Conservation (phyloP, 2,888 invertebrate genomes). For the Sphaeridia pumilis region DNA sequence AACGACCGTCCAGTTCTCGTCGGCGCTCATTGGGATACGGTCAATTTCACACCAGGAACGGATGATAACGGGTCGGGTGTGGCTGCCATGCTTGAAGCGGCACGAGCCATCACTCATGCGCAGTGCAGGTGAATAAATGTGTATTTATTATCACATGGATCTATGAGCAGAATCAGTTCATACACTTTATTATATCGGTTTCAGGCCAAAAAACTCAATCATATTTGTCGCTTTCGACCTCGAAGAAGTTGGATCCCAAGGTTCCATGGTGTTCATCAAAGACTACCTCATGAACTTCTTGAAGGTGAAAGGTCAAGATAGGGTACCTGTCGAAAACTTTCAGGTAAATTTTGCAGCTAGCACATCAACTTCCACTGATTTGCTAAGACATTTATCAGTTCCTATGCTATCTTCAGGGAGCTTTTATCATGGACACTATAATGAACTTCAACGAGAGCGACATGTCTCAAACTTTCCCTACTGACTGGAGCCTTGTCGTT, state of each 20-base stretch:
- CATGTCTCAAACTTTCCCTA: constrained; percentile 37
- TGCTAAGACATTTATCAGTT: not conserved
- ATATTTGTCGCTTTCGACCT: constrained; percentile 40
- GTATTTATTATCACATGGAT: no score
- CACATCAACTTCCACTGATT: no score
- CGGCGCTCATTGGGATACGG: constrained; percentile 40
- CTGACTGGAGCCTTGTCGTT: constrained; percentile 35
- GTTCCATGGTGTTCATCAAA: constrained; percentile 38
- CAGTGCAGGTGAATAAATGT: constrained; percentile 28
- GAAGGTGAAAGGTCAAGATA: constrained; percentile 22
- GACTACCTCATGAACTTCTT: constrained; percentile 37
- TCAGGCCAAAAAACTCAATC: constrained; percentile 36
- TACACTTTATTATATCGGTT: no score
- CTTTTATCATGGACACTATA: constrained; percentile 39
- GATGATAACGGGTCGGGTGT: constrained; percentile 40
- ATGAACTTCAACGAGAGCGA: constrained; percentile 38
- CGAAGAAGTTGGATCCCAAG: constrained; percentile 39
- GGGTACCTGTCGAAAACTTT: constrained; percentile 25
- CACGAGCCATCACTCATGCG: constrained; percentile 36
- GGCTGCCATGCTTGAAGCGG: constrained; percentile 38
- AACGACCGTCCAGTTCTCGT: constrained; percentile 38
- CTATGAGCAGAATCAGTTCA: no score
- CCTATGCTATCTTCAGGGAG: constrained; percentile 34
- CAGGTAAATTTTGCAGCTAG: no score
- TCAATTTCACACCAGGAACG: constrained; percentile 34